Evolutionary conservation across 2,113 vertebrate species (phyloP), one percentile per base, ranked within the genome.

Genomic region (Forbesichthys papilliferus): DNA sequence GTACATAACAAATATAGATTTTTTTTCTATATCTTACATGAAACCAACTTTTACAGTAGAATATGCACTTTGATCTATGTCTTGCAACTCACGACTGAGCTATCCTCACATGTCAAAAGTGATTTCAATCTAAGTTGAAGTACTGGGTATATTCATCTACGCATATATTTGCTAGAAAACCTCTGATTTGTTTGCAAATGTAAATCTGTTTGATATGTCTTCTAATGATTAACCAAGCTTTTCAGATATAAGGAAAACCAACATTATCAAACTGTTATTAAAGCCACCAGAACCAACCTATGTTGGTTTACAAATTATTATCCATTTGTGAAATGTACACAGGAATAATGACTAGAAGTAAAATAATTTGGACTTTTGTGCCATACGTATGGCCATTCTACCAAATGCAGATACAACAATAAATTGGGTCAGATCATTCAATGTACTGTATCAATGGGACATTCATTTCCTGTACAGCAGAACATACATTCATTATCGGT

Each of bases 401-500:
- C 66, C 71, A 67, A 73, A 73, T 54, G 18, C 78, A 74, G 72
- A 79, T 71, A 69, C 74, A 81, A 76, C 78, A 65, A 61, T 20
- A 49, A 64, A 27, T 67, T 53, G 77, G 68, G 78, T 84, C 84
- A 84, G 68, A 51, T 70, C 59, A 70, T 85, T 88, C 84, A 84
- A 82, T 88, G 85, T 76, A 85, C 86, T 83, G 80, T 66, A 79
- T 87, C 84, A 82, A 80, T 64, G 78, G 81, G 78, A 91, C 87
- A 91, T 89, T 91, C 88, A 89, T 88, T 85, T 89, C 83, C 87
- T 90, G 89, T 89, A 90, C 87, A 91, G 87, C 86, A 91, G 91
- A 92, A 86, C 90, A 90, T 92, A 93, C 92, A 93, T 92, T 93
- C 92, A 92, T 86, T 89, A 92, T 93, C 91, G 91, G 91, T 92